Evolutionary conservation across 2,113 vertebrate genomes (phyloP), one percentile per base, ranked within the genome.

Genomic region (Thunnus thynnus): DNA sequence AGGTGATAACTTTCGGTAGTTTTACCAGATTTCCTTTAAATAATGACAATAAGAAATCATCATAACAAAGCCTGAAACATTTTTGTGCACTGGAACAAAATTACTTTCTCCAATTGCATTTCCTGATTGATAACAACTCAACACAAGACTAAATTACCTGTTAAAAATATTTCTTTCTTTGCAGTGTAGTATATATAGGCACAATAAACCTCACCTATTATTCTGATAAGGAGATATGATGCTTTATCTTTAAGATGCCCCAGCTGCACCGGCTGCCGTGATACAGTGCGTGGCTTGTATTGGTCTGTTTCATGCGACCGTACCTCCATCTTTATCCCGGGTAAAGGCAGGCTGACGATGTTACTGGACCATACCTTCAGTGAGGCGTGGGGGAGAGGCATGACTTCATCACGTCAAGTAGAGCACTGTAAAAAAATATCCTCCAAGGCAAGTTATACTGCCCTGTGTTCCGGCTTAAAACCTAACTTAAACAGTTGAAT

Each of bases 381-480:
- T 36, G 75, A 87, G 91, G 88, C 86, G 93, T 85, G 83, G 72
- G 48, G 22, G 57, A 62, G 56, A 50, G 54, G 62, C 57, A 64
- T 91, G 89, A 93, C 90, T 91, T 94, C 93, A 93, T 93, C 90
- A 87, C 83, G 88, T 86, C 83, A 78, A 77, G 77, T 22, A 44
- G 46, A 84, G 80, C 87, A 50, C 87, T 78, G 78, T 17, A 80
- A 88, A 85, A 83, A 86, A 36, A 65, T 13, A 36, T n/a, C 52
- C 0, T 30, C 46, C 18, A 63, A 77, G 71, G 50, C 63, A 77
- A 80, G 22, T 54, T 13, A 30, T 3, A 12, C 69, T 48, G 46
- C 12, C 3, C 13, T 36, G 32, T 17, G 3, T 20, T 52, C 20
- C 2, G 3, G 41, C 30, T 20, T 54, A 10, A 77, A 74, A 32